phyloP scores from a whole-genome alignment of 2,797 vertebrate genomes.

The Pseudopleuronectes americanus region DNA sequence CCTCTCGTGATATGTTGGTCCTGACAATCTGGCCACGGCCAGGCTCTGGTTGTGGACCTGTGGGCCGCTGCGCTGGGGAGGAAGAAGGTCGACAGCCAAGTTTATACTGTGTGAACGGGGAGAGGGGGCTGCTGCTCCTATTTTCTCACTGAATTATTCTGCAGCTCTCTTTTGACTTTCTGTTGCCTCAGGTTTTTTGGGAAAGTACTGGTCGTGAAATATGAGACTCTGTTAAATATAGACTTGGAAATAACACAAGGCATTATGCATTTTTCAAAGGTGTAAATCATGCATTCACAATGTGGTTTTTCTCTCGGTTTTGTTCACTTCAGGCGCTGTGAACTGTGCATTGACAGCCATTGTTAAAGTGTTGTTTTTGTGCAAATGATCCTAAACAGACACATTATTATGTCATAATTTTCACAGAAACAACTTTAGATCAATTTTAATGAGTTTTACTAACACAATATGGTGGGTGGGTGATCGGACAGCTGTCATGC shows the following conservation, averaged over 20 bases:
- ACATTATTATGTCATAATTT: background rate
- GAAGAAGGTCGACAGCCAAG: conserved; percentile 28
- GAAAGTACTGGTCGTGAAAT: conserved; percentile 16
- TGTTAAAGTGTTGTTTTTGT: too few relatives aligned
- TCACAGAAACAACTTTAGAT: too few relatives aligned
- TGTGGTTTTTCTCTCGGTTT: conserved; percentile 2
- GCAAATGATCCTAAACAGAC: background rate
- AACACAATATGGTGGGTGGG: background rate
- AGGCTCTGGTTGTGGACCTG: conserved; percentile 38
- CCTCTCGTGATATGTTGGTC: conserved; percentile 38
- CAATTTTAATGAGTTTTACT: background rate
- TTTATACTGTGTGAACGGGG: conserved; percentile 4
- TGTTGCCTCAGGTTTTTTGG: conserved; percentile 34
- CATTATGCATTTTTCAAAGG: conserved; percentile 4
- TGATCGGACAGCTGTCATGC: background rate
- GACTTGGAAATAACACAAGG: conserved; percentile 12
- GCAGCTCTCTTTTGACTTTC: conserved; percentile 18
- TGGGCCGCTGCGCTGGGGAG: conserved; percentile 29
- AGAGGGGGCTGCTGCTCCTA: conserved; percentile 28
- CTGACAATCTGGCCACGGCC: conserved; percentile 44
- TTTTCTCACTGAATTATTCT: conserved; percentile 29
- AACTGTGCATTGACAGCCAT: background rate
- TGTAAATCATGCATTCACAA: conserved; percentile 8
- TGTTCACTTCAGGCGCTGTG: background rate
- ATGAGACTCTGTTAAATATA: conserved; percentile 27